Conservation (phyloP, 1,140 invertebrate species). For the Micrasema longulum region DNA sequence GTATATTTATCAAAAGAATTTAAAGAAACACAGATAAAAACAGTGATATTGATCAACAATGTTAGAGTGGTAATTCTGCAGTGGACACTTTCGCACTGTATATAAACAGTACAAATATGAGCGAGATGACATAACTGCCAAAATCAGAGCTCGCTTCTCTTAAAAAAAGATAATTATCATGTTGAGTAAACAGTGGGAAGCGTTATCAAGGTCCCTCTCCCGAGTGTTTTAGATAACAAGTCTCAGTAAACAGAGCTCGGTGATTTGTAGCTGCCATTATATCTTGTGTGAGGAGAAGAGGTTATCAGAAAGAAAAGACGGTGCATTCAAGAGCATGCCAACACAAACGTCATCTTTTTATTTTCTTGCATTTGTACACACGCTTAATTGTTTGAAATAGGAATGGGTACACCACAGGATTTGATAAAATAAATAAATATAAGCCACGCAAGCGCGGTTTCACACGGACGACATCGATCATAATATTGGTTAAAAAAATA, state of each 20-base stretch:
- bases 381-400: background rate
- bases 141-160: slow-evolving; percentile 2
- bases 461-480: background rate
- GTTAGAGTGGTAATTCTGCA: background rate
- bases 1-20: slow-evolving; percentile 1
- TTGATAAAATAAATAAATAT: slow-evolving; percentile 13
- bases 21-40: slow-evolving; percentile 1
- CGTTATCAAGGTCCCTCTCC: slow-evolving; percentile 32
- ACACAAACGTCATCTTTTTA: background rate
- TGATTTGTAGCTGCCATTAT: too few species aligned
- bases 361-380: background rate
- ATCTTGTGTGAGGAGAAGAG: background rate
- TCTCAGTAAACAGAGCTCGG: slow-evolving; percentile 13
- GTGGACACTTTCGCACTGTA: background rate
- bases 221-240: slow-evolving; percentile 19
- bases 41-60: slow-evolving; percentile 16
- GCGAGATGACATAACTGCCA: background rate
- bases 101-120: background rate
- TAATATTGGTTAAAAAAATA: too few species aligned
- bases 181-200: slow-evolving; percentile 14
- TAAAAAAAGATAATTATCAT: slow-evolving; percentile 18
- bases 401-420: slow-evolving; percentile 9
- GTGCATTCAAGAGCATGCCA: background rate
- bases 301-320: slow-evolving; percentile 14
- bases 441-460: background rate